These are phyloP conservation scores for Tupaia tana DNA, from an alignment of 2,113 vertebrate genomes.

Conservation along the genomic window DNA sequence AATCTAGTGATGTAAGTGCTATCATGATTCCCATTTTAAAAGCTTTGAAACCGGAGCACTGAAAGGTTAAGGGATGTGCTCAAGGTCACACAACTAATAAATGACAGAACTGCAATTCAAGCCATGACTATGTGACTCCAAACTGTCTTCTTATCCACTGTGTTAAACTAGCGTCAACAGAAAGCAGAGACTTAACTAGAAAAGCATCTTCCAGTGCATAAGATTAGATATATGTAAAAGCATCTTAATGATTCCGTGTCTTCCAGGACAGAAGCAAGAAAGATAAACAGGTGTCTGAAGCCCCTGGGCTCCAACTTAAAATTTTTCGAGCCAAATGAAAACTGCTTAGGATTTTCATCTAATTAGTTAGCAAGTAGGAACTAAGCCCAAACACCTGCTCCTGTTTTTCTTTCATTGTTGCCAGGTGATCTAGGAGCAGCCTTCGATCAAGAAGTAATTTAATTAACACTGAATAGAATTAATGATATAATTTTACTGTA, in stretches of 20 bases:
- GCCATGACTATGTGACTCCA: not conserved
- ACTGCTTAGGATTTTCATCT: constrained; percentile 16
- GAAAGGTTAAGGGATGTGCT: not conserved
- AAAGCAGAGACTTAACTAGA: not conserved
- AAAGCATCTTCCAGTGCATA: not conserved
- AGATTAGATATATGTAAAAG: not conserved
- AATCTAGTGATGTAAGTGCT: not conserved
- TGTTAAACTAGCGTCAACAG: not conserved
- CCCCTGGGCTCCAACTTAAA: not conserved
- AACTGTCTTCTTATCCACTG: not conserved
- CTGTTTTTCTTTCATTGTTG: constrained; percentile 50
- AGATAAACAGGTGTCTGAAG: not conserved
- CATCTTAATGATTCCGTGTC: not conserved
- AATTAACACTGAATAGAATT: constrained; percentile 38
- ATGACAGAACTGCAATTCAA: not conserved
- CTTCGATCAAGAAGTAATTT: constrained; percentile 45
- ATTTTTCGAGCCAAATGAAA: not conserved
- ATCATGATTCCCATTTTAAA: not conserved
- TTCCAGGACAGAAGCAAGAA: not conserved
- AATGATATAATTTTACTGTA: constrained; percentile 45
- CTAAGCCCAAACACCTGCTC: constrained; percentile 58
- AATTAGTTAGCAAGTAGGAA: constrained; percentile 12
- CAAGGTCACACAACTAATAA: not conserved
- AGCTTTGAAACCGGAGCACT: not conserved
- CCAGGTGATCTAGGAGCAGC: not conserved